Percentiles rank a stretch among this genome's conserved stretches.
These are phyloP conservation scores for Corydoras maculifer DNA, from an alignment of 2,113 vertebrate species.

Conservation along the genomic window DNA sequence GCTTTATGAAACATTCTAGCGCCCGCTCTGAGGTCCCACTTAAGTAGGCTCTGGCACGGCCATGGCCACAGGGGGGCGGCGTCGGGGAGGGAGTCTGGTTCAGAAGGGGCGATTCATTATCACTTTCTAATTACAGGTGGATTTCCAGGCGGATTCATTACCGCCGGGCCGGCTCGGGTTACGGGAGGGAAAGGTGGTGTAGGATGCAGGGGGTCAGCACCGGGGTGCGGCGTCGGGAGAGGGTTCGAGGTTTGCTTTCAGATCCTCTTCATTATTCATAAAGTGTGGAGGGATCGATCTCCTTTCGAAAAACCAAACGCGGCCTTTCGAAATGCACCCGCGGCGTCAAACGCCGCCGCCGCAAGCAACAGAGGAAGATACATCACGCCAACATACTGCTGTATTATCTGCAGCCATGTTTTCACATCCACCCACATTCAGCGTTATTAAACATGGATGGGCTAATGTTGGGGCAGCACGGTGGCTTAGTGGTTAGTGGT, in stretches of 20 bases:
- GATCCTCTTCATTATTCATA: slow-evolving; percentile 71
- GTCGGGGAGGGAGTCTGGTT: slow-evolving; percentile 46
- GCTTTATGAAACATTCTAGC: slow-evolving; percentile 60
- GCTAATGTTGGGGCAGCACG: too few relatives aligned
- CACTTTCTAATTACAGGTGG: slow-evolving; percentile 79
- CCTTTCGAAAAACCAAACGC: slow-evolving; percentile 29
- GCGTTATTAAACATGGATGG: too few relatives aligned
- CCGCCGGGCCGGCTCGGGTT: slow-evolving; percentile 57
- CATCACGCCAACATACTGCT: neutral
- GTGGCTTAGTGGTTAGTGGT: too few relatives aligned
- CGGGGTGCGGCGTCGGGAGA: slow-evolving; percentile 36
- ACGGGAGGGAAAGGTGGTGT: slow-evolving; percentile 55
- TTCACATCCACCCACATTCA: too few relatives aligned
- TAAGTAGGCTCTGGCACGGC: slow-evolving; percentile 47
- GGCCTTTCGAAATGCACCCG: slow-evolving; percentile 15
- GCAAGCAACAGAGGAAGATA: neutral
- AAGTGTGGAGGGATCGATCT: slow-evolving; percentile 52
- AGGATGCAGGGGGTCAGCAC: slow-evolving; percentile 57
- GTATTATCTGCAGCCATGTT: neutral
- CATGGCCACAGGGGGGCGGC: slow-evolving; percentile 35
- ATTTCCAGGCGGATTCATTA: slow-evolving; percentile 78
- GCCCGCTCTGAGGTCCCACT: slow-evolving; percentile 47
- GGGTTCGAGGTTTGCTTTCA: slow-evolving; percentile 56
- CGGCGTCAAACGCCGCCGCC: neutral
- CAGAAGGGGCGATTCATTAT: slow-evolving; percentile 79